These are phyloP conservation scores for Callaeas wilsoni DNA, from an alignment of 2,113 vertebrate genomes.

Conservation along the genomic window DNA sequence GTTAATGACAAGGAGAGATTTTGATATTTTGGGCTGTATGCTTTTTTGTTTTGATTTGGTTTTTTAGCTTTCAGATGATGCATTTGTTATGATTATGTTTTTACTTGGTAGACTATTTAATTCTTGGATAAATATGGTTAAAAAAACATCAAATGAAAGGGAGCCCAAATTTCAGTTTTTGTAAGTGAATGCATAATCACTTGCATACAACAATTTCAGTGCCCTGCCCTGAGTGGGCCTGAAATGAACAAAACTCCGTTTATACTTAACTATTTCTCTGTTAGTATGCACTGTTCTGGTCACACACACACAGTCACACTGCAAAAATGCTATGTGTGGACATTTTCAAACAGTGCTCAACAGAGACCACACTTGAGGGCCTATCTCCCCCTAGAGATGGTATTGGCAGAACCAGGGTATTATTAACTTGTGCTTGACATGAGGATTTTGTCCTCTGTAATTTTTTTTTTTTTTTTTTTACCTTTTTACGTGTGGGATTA, in stretches of 20 bases:
- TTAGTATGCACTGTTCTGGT: not conserved
- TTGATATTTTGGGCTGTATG: not conserved
- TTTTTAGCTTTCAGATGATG: not conserved
- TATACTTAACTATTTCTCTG: not conserved
- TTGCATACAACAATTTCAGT: not conserved
- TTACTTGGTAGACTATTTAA: not conserved
- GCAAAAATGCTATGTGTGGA: not conserved
- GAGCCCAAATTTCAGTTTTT: not conserved
- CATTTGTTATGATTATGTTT: not conserved
- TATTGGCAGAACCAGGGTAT: not conserved
- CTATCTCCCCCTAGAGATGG: not conserved
- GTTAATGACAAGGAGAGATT: not conserved
- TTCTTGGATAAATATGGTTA: not conserved
- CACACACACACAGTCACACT: too few relatives aligned
- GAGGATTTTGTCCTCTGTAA: not conserved
- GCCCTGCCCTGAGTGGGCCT: not conserved
- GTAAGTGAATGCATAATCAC: not conserved
- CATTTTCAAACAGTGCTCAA: not conserved
- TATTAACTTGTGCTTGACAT: not conserved
- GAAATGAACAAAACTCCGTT: not conserved
- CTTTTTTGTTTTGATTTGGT: not conserved
- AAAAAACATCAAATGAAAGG: not conserved
- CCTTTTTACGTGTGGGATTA: slow-evolving; percentile 14
- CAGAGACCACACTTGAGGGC: not conserved
- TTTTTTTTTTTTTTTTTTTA: not conserved